phyloP scores from a whole-genome alignment of 2,888 invertebrate genomes.

The Pogonocherus hispidulus region DNA sequence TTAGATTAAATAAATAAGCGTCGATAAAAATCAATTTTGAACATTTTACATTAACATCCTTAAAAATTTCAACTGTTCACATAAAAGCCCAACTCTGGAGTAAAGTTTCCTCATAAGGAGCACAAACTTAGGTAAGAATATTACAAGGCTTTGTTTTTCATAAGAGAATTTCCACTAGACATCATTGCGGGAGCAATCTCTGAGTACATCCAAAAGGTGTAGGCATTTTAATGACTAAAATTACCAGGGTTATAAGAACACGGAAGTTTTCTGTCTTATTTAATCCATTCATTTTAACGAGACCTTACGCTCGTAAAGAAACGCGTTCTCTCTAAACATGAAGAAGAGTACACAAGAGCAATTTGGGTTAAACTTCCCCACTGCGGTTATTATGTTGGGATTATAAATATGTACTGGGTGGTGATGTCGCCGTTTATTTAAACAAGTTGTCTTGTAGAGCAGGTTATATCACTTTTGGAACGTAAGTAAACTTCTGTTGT shows the following conservation, averaged over 20 bases:
- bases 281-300: background rate
- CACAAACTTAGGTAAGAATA: background rate
- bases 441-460: conserved; percentile 16
- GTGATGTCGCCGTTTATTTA: conserved; percentile 22
- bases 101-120: no score
- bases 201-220: background rate
- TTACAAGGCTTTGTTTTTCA: background rate
- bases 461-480: background rate
- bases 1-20: no score
- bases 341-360: conserved; percentile 8
- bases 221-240: background rate
- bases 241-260: background rate
- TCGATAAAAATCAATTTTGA: no score
- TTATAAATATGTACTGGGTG: conserved; percentile 26
- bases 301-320: background rate
- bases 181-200: background rate
- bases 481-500: no score
- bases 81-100: no score
- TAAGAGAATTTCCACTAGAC: background rate
- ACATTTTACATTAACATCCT: no score
- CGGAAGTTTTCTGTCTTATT: background rate
- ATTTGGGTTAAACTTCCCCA: conserved; percentile 11
- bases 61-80: no score
- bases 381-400: conserved; percentile 19
- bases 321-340: background rate